Base-by-base conservation (phyloP, 2,797 vertebrate species). In the Tympanoctomys barrerae region DNA sequence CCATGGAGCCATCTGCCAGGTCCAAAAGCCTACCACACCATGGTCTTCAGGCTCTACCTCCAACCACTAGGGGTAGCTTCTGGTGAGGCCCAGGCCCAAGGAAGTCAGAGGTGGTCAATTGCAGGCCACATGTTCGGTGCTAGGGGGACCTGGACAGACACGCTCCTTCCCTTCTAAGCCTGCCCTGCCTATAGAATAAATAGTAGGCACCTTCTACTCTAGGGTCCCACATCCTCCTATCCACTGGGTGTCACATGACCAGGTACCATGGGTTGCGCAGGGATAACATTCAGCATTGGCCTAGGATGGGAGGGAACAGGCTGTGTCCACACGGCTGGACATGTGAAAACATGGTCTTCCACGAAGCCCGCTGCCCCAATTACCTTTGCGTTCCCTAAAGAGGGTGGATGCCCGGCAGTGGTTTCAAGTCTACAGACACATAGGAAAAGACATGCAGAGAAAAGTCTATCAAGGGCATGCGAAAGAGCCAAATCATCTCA, bases 331-430 rank as follows among this genome's bases (percentile, higher is more conserved):
- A 39, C 0, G 0, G 64, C 64, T 7, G 0, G 68, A 52, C 82
- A 21, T 39, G 1, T 28, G 1, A 42, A 24, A n/a, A 22, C 42
- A 39, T 2, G 7, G 46, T 9, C n/a, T 46, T 24, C 39, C 10
- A 26, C 0, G 0, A 14, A 39, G 19, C 22, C 42, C 12, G 8
- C n/a, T 6, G 0, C 42, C 13, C n/a, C 16, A 0, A 46, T 61
- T 0, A 0, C 8, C 52, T 22, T 2, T 4, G 28, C 33, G 3
- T 0, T 1, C 4, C 52, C 0, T 0, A 10, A 73, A 12, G 19
- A 12, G 7, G 10, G 14, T 33, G 33, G 46, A 11, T 57, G 14
- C 31, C 22, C 22, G 39, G 42, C 24, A 28, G 4, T 31, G n/a
- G 49, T 18, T 59, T 54, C 1, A n/a, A 26, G 39, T 26, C 9